These are phyloP conservation scores for Tragopan temminckii DNA, from an alignment of 2,797 vertebrate species.

Conservation along the genomic window DNA sequence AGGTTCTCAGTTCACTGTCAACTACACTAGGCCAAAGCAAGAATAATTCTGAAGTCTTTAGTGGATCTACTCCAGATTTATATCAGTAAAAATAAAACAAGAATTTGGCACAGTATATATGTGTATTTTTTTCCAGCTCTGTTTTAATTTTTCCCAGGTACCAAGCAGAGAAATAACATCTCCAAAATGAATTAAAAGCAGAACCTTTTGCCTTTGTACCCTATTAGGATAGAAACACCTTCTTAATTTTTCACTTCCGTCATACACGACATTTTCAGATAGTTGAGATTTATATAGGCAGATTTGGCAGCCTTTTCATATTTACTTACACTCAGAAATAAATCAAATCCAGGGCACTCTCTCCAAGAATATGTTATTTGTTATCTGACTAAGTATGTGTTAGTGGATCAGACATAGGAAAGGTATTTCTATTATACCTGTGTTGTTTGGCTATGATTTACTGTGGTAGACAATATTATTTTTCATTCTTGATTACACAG, in stretches of 20 bases:
- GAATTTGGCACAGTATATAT: background rate
- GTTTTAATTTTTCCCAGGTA: conserved; percentile 62
- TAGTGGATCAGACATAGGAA: conserved; percentile 73
- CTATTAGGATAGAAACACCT: conserved; percentile 71
- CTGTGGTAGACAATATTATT: conserved; percentile 42
- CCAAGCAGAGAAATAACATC: conserved; percentile 3
- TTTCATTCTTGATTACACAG: conserved; percentile 70
- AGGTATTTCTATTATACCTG: conserved; percentile 77
- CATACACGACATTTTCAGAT: conserved; percentile 64
- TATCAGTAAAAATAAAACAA: conserved; percentile 36
- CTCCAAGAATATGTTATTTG: conserved; percentile 79
- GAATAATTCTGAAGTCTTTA: conserved; percentile 47
- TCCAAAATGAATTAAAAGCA: conserved; percentile 48
- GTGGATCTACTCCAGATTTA: conserved; percentile 56
- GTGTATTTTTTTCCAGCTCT: background rate
- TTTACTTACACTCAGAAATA: conserved; percentile 77
- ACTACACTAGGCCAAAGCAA: conserved; percentile 40
- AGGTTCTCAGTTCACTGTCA: conserved; percentile 46
- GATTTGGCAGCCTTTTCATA: conserved; percentile 79
- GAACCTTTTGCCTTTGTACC: conserved; percentile 39
- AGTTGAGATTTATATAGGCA: conserved; percentile 74
- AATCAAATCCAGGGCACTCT: conserved; percentile 71
- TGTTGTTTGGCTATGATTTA: conserved; percentile 75
- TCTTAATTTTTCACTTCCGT: conserved; percentile 68
- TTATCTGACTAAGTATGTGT: conserved; percentile 79